phyloP scores from a whole-genome alignment of 2,113 vertebrate genomes.

The Talpa occidentalis region DNA sequence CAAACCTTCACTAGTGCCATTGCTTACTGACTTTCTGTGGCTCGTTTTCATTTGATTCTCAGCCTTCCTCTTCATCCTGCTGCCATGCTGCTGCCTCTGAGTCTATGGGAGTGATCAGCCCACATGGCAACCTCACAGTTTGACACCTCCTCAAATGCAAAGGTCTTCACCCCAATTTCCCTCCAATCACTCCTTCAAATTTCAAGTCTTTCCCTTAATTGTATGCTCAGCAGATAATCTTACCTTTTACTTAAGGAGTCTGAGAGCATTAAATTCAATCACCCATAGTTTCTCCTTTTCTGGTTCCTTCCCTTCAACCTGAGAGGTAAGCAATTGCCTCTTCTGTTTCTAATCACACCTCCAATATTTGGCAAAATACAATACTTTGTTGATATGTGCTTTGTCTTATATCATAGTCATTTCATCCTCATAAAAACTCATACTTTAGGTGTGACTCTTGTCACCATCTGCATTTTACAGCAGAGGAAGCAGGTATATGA shows the following conservation, averaged over 20 bases:
- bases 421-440: too few relatives aligned
- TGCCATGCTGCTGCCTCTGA: neutral
- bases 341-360: neutral
- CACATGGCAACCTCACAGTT: neutral
- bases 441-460: too few relatives aligned
- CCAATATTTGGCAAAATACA: neutral
- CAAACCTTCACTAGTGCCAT: neutral
- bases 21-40: neutral
- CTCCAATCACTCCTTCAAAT: neutral
- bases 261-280: neutral
- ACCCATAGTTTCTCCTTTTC: neutral
- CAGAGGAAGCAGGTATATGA: too few relatives aligned
- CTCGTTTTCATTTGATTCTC: neutral
- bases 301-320: too few relatives aligned
- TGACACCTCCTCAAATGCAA: neutral
- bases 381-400: too few relatives aligned
- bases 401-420: too few relatives aligned
- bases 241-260: neutral
- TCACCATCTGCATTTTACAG: too few relatives aligned
- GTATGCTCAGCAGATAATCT: neutral
- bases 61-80: neutral
- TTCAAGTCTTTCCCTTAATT: neutral
- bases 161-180: neutral
- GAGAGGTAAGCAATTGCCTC: neutral
- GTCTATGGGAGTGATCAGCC: neutral